Evolutionary conservation across 2,113 vertebrate species (phyloP), one percentile per base, ranked within the genome.

Genomic region (Notothenia coriiceps): DNA sequence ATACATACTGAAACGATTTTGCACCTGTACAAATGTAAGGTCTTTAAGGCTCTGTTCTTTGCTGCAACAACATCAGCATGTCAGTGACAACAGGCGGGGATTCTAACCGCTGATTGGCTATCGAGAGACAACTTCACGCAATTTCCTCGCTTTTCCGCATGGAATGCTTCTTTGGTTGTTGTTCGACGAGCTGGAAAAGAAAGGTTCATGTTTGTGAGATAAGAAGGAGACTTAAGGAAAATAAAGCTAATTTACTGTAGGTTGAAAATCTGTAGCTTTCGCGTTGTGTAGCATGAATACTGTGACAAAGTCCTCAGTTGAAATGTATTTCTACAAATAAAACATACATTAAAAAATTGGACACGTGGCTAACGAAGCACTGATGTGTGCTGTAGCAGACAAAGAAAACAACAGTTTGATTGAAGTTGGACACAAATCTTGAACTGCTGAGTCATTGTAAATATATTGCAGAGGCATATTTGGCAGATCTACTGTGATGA

Each of bases 401-500:
- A 57, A 29, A 40, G 35, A 62, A 44, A 46, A 35, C 33, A 33
- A 6, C 12, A 20, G n/a, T 17, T 44, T 54, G 8, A 69, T 63
- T 55, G 25, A 10, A 56, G 22, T n/a, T 67, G 8, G 17, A 51
- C 20, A 50, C 18, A 61, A 67, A 61, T 65, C 57, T 49, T 49
- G 40, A 69, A 50, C 46, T 15, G 57, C 18, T 35, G 25, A 70
- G 68, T 66, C 70, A 17, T 49, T 49, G 63, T 3, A 43, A 49
- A 74, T 77, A 51, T 75, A 59, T 54, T 46, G 13, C 50, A 51
- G 60, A 22, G 14, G 15, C 62, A 74, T 50, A 74, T 71, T 71
- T 80, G 61, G 60, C 80, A 79, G 70, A 81, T 77, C 80, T 75
- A 77, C 70, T 72, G 18, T 71, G 81, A 64, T 74, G 72, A 76